phyloP scores from a whole-genome alignment of 2,113 vertebrate genomes.

The Thomomys bottae region DNA sequence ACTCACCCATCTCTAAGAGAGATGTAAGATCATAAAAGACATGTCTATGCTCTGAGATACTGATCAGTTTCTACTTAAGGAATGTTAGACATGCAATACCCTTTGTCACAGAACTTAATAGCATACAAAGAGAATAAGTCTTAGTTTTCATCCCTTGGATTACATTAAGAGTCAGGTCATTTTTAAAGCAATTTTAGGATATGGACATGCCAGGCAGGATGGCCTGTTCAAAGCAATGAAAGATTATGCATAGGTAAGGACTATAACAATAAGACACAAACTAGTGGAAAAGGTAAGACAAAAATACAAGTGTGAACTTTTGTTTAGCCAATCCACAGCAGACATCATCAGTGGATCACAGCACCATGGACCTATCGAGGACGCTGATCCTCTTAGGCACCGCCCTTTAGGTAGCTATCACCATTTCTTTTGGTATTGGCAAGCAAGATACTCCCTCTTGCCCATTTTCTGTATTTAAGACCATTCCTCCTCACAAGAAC shows the following conservation, averaged over 20 bases:
- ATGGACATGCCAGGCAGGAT: not conserved
- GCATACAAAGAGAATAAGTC: not conserved
- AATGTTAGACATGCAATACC: not conserved
- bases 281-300: not conserved
- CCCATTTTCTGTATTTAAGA: not conserved
- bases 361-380: not conserved
- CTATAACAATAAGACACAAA: not conserved
- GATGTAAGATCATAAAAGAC: slow-evolving; percentile 14
- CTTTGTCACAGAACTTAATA: slow-evolving; percentile 3
- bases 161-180: not conserved
- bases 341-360: not conserved
- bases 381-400: not conserved
- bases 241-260: not conserved
- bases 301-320: not conserved
- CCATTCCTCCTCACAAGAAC: not conserved
- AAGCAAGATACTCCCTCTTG: not conserved
- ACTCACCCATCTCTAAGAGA: not conserved
- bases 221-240: not conserved
- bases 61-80: slow-evolving; percentile 15
- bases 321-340: not conserved
- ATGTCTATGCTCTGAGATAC: not conserved
- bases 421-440: not conserved
- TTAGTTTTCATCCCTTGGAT: not conserved
- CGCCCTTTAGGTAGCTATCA: not conserved
- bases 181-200: not conserved